Conservation (phyloP, 1,140 invertebrate species). For the Leguminivora glycinivorella region DNA sequence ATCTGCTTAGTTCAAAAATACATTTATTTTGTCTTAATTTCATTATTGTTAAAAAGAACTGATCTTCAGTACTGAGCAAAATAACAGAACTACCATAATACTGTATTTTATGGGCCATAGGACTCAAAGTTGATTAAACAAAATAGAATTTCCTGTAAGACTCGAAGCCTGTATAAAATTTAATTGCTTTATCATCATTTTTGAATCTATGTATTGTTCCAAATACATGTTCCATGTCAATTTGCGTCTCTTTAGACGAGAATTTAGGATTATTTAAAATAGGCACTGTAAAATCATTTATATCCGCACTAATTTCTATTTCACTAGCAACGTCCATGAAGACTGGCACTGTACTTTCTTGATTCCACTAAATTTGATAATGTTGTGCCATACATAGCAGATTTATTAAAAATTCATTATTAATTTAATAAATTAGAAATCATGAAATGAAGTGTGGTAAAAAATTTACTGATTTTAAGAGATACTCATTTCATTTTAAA, state of each 20-base stretch:
- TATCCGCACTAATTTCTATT: background rate
- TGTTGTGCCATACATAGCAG: no score
- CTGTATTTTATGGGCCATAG: background rate
- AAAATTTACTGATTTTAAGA: no score
- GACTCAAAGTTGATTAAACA: background rate
- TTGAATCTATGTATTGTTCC: background rate
- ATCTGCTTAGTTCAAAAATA: background rate
- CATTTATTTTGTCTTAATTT: conserved; percentile 1
- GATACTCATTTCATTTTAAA: no score
- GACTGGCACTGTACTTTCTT: no score
- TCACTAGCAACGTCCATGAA: no score
- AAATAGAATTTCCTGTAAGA: background rate
- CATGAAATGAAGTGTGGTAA: no score
- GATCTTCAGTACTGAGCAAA: background rate
- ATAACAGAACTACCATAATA: background rate
- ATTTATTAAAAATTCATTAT: no score
- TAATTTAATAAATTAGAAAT: no score
- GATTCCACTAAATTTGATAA: no score
- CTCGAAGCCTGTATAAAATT: background rate
- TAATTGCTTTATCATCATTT: background rate
- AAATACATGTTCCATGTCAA: background rate
- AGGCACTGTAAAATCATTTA: background rate
- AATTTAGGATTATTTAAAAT: background rate
- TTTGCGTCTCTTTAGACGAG: background rate
- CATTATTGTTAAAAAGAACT: background rate